These are phyloP conservation scores for Pachyseris speciosa DNA, from an alignment of 64 coral and sea anemone genomes.

Conservation along the genomic window DNA sequence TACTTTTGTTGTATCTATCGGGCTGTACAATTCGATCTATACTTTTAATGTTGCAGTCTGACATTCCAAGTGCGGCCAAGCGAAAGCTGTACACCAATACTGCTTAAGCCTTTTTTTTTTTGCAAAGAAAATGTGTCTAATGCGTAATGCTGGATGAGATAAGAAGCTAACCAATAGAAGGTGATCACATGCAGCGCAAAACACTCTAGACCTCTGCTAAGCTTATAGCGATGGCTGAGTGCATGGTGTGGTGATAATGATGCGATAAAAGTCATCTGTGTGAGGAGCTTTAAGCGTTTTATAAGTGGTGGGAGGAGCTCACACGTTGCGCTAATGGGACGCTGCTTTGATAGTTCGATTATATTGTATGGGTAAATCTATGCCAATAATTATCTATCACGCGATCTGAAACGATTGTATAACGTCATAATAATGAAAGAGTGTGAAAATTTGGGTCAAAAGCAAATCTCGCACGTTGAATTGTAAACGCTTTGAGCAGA, in stretches of 20 bases:
- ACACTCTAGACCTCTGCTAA: neutral
- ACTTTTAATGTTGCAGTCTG: no score
- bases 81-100: neutral
- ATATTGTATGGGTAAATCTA: neutral
- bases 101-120: no score
- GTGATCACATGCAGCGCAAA: neutral
- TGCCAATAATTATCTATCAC: neutral
- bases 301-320: slow-evolving; percentile 27
- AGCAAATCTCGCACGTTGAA: no score
- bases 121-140: neutral
- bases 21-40: no score
- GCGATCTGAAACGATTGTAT: slow-evolving; percentile 5
- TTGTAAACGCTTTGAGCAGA: no score
- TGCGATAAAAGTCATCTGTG: slow-evolving; percentile 9
- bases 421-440: no score
- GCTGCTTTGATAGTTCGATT: neutral
- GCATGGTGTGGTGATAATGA: neutral
- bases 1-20: no score
- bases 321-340: neutral
- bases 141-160: no score
- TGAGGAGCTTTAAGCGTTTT: neutral
- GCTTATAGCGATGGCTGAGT: neutral
- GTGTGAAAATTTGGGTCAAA: no score
- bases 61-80: neutral
- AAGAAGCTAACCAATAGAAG: neutral